Evolutionary conservation across 2,888 invertebrate genomes (phyloP).

Genomic region (Hemaris fuciformis): DNA sequence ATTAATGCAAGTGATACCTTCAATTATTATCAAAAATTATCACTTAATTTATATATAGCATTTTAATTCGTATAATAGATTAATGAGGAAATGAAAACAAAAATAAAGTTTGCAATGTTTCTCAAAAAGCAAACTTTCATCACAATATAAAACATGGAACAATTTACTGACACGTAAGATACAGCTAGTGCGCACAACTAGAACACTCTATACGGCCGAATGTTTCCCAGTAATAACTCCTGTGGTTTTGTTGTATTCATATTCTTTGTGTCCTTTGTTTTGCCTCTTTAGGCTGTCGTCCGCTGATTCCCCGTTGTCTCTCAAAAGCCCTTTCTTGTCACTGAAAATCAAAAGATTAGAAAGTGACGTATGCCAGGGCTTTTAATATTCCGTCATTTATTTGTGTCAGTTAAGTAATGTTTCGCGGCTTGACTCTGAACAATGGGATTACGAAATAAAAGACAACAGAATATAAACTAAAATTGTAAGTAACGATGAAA

Average conservation of each 20-base stretch:
- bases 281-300: conserved; percentile 48
- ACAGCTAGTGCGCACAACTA: neutral
- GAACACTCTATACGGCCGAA: conserved; percentile 59
- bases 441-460: no score
- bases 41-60: no score
- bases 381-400: conserved; percentile 3
- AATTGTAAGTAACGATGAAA: no score
- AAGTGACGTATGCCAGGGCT: conserved; percentile 13
- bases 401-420: conserved; percentile 10
- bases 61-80: no score
- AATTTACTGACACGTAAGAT: neutral
- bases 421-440: neutral
- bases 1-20: neutral
- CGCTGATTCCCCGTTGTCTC: conserved; percentile 48
- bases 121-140: no score
- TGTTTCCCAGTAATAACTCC: conserved; percentile 75
- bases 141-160: neutral
- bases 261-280: conserved; percentile 66
- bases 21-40: no score
- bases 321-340: conserved; percentile 70
- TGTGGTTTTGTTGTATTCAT: conserved; percentile 70
- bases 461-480: no score
- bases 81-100: no score
- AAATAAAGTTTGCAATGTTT: no score
- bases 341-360: conserved; percentile 48